Evolutionary conservation across 2,888 invertebrate species (phyloP), one percentile per base, ranked within the genome.

Genomic region (Lasioglossum figueresi): DNA sequence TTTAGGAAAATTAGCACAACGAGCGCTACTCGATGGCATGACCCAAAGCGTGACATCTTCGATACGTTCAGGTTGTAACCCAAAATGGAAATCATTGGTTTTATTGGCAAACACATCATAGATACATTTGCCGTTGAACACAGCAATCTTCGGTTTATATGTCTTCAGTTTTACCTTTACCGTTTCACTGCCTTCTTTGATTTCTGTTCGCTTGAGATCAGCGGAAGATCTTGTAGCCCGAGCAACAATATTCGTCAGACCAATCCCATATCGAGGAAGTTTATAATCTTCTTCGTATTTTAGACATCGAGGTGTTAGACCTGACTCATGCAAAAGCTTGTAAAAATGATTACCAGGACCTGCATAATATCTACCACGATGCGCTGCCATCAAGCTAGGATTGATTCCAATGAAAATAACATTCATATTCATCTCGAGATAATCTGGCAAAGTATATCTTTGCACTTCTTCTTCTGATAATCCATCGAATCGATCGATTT

Each of bases 341-440:
- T 95, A 95, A 80, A 95, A 95, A 84, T 95, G 95, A 91, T 95
- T 95, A 19, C 95, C 95, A 5, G 94, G 94, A 16, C 95, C 95
- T 6, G 95, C 95, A 72, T 95, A 95, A 88, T 95, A 95, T 84
- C 94, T 91, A 34, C 94, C 94, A 76, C 94, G 91, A 83, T 95
- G 90, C 0, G 95, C 95, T 14, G 95, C 93, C 91, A 92, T 94
- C 27, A 95, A 80, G 80, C 95, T 93, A 1, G 95, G 95, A 90
- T 95, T 95, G 75, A 95, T 95, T 31, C 95, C 95, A 56, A 95
- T 89, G 71, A 95, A 92, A 43, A 95, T 92, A 10, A 95, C 82
- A 43, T 95, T 94, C 37, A 95, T 85, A 84, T 93, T 86, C 37
- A 79, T 85, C 40, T 91, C 83, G 0, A 95, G 85, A 63, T 93